Base-by-base conservation (phyloP, 2,113 vertebrate species). In the Varanus salvator region DNA sequence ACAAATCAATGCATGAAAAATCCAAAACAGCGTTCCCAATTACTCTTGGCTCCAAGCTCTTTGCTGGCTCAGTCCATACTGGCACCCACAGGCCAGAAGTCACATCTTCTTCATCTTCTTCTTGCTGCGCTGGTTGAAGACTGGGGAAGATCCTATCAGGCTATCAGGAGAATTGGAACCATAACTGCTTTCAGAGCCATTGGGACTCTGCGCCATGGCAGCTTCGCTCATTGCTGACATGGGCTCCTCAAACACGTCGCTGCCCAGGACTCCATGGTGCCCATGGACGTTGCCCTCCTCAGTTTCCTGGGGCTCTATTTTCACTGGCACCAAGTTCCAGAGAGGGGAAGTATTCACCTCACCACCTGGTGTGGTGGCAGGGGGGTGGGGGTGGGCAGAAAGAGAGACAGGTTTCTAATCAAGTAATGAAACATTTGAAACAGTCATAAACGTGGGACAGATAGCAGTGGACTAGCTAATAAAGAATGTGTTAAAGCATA, bases 191-290 rank as follows among this genome's bases (percentile, higher is more conserved):
- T 99, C 99, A 0, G 99, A 99, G 14, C 96, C 98, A 2, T 98
- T 98, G 0, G 99, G 98, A 6, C 99, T 99, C 34, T 98, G 98
- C 0, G 98, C 98, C 94, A 99, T 98, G 8, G 98, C 99, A 0
- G 98, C 97, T 94, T 99, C 99, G 1, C 98, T 99, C 97, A 99
- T 99, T 81, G 98, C 98, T 19, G 99, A 99, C 99, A 99, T 99
- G 0, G 99, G 99, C 6, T 99, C 99, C 93, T 99, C 99, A 5
- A 99, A 99, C 85, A 99, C 98, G 9, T 99, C 99, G 0, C 98
- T 98, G 21, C 98, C 97, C 85, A 99, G 95, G 89, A 98, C 98
- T 0, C 97, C 97, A 4, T 90, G 88, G 0, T 99, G 98, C 34
- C 98, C 97, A 0, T 97, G 95, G 0, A 97, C 97, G n/a, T 97